Base-by-base conservation (phyloP, 2,113 vertebrate genomes). In the Hiodon alosoides region DNA sequence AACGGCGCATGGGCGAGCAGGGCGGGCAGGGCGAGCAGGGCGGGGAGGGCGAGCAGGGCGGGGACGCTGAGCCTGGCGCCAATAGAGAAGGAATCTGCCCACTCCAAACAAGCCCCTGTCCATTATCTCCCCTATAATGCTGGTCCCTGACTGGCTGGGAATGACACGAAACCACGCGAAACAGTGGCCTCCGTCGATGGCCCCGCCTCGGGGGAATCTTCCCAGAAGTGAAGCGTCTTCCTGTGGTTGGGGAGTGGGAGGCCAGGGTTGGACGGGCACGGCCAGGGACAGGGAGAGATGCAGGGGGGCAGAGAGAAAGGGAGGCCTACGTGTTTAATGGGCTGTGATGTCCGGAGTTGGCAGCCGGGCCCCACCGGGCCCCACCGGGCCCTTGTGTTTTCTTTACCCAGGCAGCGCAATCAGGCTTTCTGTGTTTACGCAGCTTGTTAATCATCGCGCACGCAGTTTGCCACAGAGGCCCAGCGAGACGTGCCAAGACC, bases 381-480 rank as follows among this genome's bases (percentile, higher is more conserved):
- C 72, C 77, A 31, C 77, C 80, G 79, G 80, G 78, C 72, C 77
- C 70, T 46, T 76, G 79, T 84, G 79, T 84, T 84, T 84, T 81
- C 81, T 84, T 84, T 82, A 82, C 79, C 74, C 75, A 71, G 81
- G 79, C 81, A 75, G 74, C 69, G 77, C 80, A 83, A 79, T 83
- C 83, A 81, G 76, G 77, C 59, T 68, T 70, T 77, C 77, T 80
- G 76, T 85, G 81, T 82, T 83, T 83, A 80, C 74, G 75, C 80
- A 81, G 81, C 81, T 83, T 85, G 83, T 83, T 83, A 83, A 85
- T 85, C 80, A 85, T 78, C 74, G 74, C 73, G 66, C 70, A 71
- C 81, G 79, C 81, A 79, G 82, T 85, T 82, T 67, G 72, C 73
- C 69, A 72, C 79, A 79, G 79, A 85, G 80, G 78, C 75, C 69